Percentiles rank a stretch among this genome's conserved stretches.
phyloP scores from a whole-genome alignment of 2,797 vertebrate species.

The Pipistrellus kuhlii region DNA sequence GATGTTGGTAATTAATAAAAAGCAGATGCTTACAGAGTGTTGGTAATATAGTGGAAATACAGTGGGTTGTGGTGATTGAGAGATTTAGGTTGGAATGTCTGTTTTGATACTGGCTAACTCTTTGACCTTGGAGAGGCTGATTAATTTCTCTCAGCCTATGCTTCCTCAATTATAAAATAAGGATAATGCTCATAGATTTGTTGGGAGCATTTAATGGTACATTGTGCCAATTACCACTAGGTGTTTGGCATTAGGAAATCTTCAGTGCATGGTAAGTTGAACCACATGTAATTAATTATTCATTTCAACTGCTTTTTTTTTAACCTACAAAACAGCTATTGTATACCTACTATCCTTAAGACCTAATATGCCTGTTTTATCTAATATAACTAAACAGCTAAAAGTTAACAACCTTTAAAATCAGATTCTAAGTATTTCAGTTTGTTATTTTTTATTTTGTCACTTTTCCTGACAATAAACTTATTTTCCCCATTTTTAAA shows the following conservation, averaged over 20 bases:
- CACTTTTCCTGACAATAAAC: conserved; percentile 1
- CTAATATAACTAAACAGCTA: neutral
- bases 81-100: neutral
- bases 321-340: neutral
- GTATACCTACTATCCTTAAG: neutral
- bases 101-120: neutral
- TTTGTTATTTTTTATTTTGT: conserved; percentile 45
- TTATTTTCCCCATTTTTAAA: neutral
- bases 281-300: neutral
- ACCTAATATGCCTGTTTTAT: neutral
- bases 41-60: neutral
- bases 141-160: neutral
- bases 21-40: neutral
- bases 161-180: neutral
- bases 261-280: conserved; percentile 14
- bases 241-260: neutral
- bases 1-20: neutral
- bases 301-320: conserved; percentile 30
- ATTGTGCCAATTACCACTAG: neutral
- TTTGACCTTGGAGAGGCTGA: neutral
- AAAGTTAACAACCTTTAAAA: conserved; percentile 20
- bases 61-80: neutral
- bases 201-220: neutral
- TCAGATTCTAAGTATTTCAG: neutral
- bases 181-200: neutral